Evolutionary conservation across 2,797 vertebrate genomes (phyloP), one percentile per base, ranked within the genome.

Genomic region (Danio jaintianensis): DNA sequence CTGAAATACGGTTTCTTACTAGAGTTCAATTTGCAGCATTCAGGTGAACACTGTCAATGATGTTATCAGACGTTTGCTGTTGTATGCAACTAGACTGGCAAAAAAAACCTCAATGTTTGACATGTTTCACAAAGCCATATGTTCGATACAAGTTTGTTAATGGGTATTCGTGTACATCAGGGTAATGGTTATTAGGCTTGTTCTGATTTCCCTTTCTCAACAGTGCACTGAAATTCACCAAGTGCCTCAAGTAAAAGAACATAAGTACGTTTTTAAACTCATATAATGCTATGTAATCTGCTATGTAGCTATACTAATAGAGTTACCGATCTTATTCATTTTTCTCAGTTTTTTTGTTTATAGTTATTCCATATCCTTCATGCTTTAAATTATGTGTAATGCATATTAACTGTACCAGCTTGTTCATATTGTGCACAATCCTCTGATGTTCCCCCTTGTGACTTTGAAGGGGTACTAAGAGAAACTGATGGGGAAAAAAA

Each of bases 71-170:
- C 42, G 47, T 78, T 74, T 69, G 55, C 66, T 88, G 78, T 87
- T 74, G 82, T 88, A 88, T 88, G 83, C 88, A 90, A 80, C 88
- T 86, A 81, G 80, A 84, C 83, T 50, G 61, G 82, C 58, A 90
- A 89, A 86, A 20, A 67, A 86, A 20, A 67, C 84, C 78, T 87
- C 86, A 89, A 88, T 71, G 88, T 29, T 3, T 81, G 66, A 82
- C 89, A 87, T 50, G 75, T 81, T 80, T 90, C 79, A 87, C 82
- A 89, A 94, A 94, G 92, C 93, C 93, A 94, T 94, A 93, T 88
- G 90, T 90, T 87, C 85, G 85, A 82, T 85, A 81, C 79, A 71
- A 11, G 69, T 73, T 71, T 79, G 56, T 79, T 73, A 81, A 59
- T 66, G 50, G 55, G 81, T 62, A 79, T 81, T 70, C 79, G 82